phyloP scores from a whole-genome alignment of 2,113 vertebrate genomes.

The Procapra przewalskii region DNA sequence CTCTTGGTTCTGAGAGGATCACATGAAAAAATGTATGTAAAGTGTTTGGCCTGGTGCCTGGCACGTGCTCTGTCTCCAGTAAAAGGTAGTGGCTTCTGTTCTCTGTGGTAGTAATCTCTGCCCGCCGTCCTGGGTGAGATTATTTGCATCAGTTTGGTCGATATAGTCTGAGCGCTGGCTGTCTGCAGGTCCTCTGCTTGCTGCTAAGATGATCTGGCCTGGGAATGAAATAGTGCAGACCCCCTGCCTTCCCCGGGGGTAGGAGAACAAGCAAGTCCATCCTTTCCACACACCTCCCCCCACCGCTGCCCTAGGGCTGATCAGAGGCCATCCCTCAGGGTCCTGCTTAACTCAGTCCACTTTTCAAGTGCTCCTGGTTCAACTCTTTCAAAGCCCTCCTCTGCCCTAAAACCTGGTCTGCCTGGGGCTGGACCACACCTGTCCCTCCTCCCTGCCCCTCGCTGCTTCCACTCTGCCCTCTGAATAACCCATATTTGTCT shows the following conservation, averaged over 20 bases:
- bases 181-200: not conserved
- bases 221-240: not conserved
- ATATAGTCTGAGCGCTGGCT: rapidly evolving
- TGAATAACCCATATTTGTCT: not conserved
- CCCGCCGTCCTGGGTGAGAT: not conserved
- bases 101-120: not conserved
- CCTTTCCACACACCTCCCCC: not conserved
- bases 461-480: not conserved
- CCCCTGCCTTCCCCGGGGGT: not conserved
- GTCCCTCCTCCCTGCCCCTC: not conserved
- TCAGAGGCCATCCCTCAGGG: not conserved
- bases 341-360: not conserved
- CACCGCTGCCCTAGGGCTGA: not conserved
- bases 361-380: not conserved
- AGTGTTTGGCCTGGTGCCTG: not conserved
- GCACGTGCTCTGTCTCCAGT: not conserved
- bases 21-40: not conserved
- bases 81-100: not conserved
- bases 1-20: not conserved
- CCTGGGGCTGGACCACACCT: not conserved
- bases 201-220: not conserved
- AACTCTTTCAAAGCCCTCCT: not conserved
- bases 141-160: not conserved
- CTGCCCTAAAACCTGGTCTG: not conserved
- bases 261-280: not conserved